These are phyloP conservation scores for Odocoileus hemionus DNA, from an alignment of 2,113 vertebrate species.

Conservation along the genomic window DNA sequence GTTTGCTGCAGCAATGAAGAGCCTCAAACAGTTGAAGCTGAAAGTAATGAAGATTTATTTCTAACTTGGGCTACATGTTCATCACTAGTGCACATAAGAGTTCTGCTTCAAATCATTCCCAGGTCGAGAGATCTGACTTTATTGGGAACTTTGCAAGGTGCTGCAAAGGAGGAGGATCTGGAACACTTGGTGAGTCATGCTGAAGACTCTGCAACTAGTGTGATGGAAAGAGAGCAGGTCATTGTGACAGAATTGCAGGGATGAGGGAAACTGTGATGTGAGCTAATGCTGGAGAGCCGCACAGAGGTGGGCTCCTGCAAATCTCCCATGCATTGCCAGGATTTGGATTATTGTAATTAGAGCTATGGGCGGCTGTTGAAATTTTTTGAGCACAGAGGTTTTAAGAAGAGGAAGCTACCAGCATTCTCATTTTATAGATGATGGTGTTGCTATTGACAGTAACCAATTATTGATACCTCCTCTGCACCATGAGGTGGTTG, in stretches of 20 bases:
- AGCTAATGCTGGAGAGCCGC: not conserved
- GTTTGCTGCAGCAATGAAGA: not conserved
- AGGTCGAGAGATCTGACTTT: not conserved
- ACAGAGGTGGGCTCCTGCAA: not conserved
- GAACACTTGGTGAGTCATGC: not conserved
- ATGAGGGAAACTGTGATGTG: not conserved
- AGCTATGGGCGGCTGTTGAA: not conserved
- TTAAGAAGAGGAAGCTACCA: not conserved
- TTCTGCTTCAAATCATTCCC: not conserved
- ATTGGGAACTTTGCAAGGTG: not conserved
- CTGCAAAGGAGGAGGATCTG: not conserved
- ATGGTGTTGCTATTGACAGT: not conserved
- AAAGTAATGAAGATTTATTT: not conserved
- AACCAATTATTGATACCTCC: not conserved
- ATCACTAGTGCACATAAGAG: not conserved
- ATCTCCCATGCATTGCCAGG: accelerated
- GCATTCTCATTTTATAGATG: not conserved
- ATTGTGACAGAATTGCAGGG: not conserved
- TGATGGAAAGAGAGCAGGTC: not conserved
- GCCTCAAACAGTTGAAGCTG: not conserved
- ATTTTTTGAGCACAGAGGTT: not conserved
- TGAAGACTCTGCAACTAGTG: not conserved
- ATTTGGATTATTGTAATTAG: not conserved
- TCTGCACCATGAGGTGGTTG: not conserved
- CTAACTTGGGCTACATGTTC: not conserved